Conservation (phyloP, 2,113 vertebrate genomes). For the Chaenocephalus aceratus region DNA sequence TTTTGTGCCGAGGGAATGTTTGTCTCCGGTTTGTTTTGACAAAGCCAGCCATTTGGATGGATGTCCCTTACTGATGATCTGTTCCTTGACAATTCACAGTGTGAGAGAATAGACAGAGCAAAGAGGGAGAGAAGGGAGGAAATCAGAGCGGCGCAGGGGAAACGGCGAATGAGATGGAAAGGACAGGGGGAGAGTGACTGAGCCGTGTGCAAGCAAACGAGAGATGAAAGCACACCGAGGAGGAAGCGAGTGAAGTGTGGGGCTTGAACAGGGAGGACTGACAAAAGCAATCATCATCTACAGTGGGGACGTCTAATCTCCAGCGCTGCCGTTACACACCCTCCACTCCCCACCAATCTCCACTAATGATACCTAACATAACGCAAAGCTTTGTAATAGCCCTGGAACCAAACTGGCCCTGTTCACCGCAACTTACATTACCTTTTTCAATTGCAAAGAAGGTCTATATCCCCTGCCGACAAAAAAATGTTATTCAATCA, state of each 20-base stretch:
- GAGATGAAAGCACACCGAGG: constrained; percentile 71
- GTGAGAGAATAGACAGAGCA: constrained; percentile 44
- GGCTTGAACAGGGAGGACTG: constrained; percentile 64
- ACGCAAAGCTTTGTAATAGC: constrained; percentile 65
- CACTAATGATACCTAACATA: constrained; percentile 66
- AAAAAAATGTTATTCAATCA: constrained; percentile 64
- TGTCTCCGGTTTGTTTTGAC: constrained; percentile 62
- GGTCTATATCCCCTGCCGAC: constrained; percentile 51
- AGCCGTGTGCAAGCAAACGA: constrained; percentile 68
- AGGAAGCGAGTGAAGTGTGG: constrained; percentile 53
- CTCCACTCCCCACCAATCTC: constrained; percentile 52
- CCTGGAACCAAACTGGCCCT: constrained; percentile 55
- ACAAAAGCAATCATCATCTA: constrained; percentile 76
- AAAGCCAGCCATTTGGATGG: constrained; percentile 62
- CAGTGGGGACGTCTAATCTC: constrained; percentile 69
- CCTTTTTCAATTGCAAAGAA: constrained; percentile 51
- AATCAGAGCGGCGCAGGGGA: background rate
- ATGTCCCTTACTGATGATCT: constrained; percentile 63
- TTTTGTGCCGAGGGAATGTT: constrained; percentile 41
- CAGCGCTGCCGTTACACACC: constrained; percentile 54
- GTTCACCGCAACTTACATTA: constrained; percentile 48
- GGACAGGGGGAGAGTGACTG: constrained; percentile 42
- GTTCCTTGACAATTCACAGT: constrained; percentile 54
- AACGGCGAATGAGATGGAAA: constrained; percentile 11
- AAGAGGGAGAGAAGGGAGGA: background rate